These are phyloP conservation scores for Coelopa pilipes DNA, from an alignment of 2,888 invertebrate genomes.

Conservation along the genomic window DNA sequence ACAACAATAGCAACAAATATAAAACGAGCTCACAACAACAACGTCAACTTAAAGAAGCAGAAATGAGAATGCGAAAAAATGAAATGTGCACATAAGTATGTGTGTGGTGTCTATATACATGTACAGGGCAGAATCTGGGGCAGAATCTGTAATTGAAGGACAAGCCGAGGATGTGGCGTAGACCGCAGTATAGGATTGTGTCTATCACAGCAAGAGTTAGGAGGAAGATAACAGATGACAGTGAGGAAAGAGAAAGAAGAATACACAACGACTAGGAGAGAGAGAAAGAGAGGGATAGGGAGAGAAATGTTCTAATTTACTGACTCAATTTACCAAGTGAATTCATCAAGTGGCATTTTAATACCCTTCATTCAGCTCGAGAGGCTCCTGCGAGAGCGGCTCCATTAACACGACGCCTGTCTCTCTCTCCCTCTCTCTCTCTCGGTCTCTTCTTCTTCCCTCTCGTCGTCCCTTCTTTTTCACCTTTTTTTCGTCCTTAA, in stretches of 20 bases:
- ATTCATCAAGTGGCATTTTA: conserved; percentile 22
- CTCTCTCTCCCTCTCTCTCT: neutral
- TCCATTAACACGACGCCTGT: neutral
- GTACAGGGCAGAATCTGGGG: too few relatives aligned
- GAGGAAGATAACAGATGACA: too few relatives aligned
- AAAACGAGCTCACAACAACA: too few relatives aligned
- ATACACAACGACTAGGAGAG: neutral
- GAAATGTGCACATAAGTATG: neutral
- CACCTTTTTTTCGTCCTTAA: neutral
- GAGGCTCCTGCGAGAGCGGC: too few relatives aligned
- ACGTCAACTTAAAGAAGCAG: too few relatives aligned
- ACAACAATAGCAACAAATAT: too few relatives aligned
- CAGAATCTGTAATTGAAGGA: too few relatives aligned
- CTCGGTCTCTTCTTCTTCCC: neutral
- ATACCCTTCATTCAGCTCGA: neutral
- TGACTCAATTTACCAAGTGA: conserved; percentile 28
- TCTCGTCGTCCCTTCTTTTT: neutral
- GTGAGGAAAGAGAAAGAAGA: neutral
- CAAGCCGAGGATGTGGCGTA: too few relatives aligned
- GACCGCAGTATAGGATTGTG: too few relatives aligned
- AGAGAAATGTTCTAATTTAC: conserved; percentile 19
- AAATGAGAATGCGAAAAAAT: neutral
- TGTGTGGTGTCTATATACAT: neutral
- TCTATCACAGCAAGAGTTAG: too few relatives aligned
- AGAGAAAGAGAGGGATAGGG: neutral